Conservation (phyloP, 2,888 invertebrate genomes). For the Meliscaeva auricollis region DNA sequence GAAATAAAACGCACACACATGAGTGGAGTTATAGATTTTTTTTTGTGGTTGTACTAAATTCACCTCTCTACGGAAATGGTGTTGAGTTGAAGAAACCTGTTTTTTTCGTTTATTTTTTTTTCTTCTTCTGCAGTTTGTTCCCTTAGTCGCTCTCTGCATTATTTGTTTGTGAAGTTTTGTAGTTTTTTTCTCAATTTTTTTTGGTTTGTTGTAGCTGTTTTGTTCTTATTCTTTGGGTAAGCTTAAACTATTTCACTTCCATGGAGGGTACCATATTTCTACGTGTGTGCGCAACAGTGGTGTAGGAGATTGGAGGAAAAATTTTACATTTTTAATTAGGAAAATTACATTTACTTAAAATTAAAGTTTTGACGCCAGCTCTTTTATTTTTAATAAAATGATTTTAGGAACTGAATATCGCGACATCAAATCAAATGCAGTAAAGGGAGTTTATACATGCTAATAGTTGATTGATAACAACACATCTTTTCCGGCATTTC, state of each 20-base stretch:
- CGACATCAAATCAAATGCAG: too few relatives aligned
- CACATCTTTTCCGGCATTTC: too few relatives aligned
- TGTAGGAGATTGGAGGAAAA: conserved; percentile 1
- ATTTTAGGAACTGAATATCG: too few relatives aligned
- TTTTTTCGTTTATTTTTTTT: conserved; percentile 44
- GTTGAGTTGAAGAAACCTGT: conserved; percentile 75
- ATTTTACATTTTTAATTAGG: background rate
- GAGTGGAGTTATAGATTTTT: conserved; percentile 41
- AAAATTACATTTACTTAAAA: background rate
- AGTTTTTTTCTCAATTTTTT: conserved; percentile 45
- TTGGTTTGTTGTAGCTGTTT: conserved; percentile 46
- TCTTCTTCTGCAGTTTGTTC: conserved; percentile 38
- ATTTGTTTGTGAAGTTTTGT: conserved; percentile 65
- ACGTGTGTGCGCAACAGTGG: conserved; percentile 47
- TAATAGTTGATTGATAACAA: too few relatives aligned
- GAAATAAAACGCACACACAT: conserved; percentile 52
- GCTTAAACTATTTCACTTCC: conserved; percentile 64
- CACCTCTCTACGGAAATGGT: conserved; percentile 73
- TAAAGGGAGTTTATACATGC: too few relatives aligned
- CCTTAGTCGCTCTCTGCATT: conserved; percentile 39
- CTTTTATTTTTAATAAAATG: conserved; percentile 8
- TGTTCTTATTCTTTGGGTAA: conserved; percentile 62
- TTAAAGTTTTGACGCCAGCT: background rate
- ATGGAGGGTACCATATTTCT: conserved; percentile 42
- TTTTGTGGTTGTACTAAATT: conserved; percentile 30